These are phyloP conservation scores for Osmerus eperlanus DNA, from an alignment of 2,113 vertebrate genomes.

Conservation along the genomic window DNA sequence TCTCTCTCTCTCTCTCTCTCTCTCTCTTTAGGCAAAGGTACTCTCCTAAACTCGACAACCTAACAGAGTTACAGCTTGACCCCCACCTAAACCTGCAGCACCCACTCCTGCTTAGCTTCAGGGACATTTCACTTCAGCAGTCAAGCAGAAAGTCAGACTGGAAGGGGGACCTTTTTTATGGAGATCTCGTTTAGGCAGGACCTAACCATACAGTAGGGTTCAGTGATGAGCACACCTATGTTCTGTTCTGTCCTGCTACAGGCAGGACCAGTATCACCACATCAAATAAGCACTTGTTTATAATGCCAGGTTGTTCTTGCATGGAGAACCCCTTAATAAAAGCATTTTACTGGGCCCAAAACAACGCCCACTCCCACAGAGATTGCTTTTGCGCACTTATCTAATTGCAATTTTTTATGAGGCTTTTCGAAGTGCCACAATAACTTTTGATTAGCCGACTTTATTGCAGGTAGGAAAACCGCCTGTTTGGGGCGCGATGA, in stretches of 20 bases:
- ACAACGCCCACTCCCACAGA: constrained; percentile 41
- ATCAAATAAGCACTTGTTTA: constrained; percentile 34
- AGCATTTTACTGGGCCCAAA: constrained; percentile 36
- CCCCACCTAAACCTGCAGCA: too few species aligned
- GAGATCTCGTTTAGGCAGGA: too few species aligned
- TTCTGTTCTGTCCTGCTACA: constrained; percentile 19
- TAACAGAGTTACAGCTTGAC: too few species aligned
- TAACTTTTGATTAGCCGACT: constrained; percentile 73
- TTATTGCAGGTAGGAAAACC: constrained; percentile 56
- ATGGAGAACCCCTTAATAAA: constrained; percentile 49
- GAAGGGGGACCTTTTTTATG: too few species aligned
- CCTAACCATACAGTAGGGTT: too few species aligned
- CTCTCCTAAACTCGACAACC: too few species aligned
- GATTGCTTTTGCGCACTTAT: constrained; percentile 61
- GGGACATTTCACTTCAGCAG: too few species aligned
- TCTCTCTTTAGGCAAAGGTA: too few species aligned
- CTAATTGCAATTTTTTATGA: constrained; percentile 72
- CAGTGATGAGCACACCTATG: too few species aligned
- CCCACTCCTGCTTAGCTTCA: too few species aligned
- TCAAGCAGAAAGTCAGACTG: too few species aligned
- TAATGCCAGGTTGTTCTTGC: constrained; percentile 44
- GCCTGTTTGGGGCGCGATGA: constrained; percentile 51
- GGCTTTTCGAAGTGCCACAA: constrained; percentile 63
- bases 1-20: too few species aligned
- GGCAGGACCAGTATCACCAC: constrained; percentile 26